These are phyloP conservation scores for Andrena dorsata DNA, from an alignment of 2,888 invertebrate genomes.

Conservation along the genomic window DNA sequence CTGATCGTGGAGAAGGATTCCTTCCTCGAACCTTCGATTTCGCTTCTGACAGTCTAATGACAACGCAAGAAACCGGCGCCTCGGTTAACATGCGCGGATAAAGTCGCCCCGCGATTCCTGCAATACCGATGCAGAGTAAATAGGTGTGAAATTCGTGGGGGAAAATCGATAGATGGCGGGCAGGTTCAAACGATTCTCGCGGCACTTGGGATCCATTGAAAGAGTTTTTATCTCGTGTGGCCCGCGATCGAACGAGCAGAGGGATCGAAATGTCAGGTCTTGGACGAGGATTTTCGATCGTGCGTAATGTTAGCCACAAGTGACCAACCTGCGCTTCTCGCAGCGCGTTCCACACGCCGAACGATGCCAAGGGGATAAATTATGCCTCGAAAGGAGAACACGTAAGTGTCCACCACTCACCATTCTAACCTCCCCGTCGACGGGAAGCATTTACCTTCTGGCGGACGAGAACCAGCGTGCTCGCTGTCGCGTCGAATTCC, in stretches of 20 bases:
- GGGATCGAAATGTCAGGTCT: constrained; percentile 55
- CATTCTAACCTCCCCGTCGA: constrained; percentile 35
- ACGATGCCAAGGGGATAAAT: constrained; percentile 79
- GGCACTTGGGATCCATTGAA: constrained; percentile 16
- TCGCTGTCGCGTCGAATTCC: neutral
- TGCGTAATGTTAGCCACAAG: constrained; percentile 65
- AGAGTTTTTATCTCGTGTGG: constrained; percentile 54
- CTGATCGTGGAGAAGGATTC: too few species aligned
- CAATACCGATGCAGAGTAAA: neutral
- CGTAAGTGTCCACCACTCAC: constrained; percentile 74
- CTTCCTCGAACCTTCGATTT: too few species aligned
- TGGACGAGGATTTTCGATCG: constrained; percentile 14
- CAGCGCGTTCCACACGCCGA: constrained; percentile 60
- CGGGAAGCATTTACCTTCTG: neutral
- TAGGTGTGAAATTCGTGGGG: too few species aligned
- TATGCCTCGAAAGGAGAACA: constrained; percentile 84
- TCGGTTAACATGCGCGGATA: neutral
- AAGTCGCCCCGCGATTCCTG: neutral
- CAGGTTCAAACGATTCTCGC: constrained; percentile 36
- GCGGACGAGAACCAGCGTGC: neutral
- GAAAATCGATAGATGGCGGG: constrained; percentile 52
- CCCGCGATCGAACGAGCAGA: constrained; percentile 17
- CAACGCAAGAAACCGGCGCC: neutral
- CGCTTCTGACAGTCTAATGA: neutral
- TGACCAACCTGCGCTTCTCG: constrained; percentile 62